phyloP scores from a whole-genome alignment of 2,888 invertebrate species.

The Sympetrum striolatum region DNA sequence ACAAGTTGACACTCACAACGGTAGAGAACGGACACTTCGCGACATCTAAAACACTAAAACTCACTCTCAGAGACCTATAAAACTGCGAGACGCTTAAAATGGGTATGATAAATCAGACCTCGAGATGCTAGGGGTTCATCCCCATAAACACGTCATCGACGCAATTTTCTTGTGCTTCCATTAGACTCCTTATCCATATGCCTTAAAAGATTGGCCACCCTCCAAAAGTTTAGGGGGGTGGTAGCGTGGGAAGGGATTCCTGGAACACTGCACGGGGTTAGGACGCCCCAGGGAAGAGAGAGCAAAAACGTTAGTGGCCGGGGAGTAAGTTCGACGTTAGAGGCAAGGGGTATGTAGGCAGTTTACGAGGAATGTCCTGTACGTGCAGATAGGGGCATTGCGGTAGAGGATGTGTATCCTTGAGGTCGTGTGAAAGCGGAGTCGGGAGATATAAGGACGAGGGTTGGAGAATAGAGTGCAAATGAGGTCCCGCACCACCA shows the following conservation, averaged over 20 bases:
- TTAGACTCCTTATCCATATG: neutral
- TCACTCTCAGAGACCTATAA: neutral
- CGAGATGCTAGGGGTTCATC: neutral
- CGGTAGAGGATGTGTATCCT: neutral
- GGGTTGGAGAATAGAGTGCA: neutral
- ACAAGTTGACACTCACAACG: conserved; percentile 14
- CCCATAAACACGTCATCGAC: conserved; percentile 30
- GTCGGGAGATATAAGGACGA: neutral
- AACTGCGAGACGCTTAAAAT: neutral
- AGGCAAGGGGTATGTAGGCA: neutral
- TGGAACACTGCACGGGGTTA: neutral
- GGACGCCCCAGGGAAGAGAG: neutral
- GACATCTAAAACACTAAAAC: neutral
- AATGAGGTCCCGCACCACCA: neutral
- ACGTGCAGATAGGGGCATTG: neutral
- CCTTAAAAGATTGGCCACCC: conserved; percentile 6
- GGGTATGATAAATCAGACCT: neutral
- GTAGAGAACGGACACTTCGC: neutral
- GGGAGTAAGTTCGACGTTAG: neutral
- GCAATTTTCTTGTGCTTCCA: neutral
- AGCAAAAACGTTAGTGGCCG: neutral
- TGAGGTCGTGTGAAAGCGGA: neutral
- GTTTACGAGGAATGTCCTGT: neutral
- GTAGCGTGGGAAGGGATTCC: neutral
- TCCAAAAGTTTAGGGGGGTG: neutral